Percentiles rank a stretch among this genome's conserved stretches.
Evolutionary conservation across 2,113 vertebrate genomes (phyloP).

Genomic region (Pholis gunnellus): DNA sequence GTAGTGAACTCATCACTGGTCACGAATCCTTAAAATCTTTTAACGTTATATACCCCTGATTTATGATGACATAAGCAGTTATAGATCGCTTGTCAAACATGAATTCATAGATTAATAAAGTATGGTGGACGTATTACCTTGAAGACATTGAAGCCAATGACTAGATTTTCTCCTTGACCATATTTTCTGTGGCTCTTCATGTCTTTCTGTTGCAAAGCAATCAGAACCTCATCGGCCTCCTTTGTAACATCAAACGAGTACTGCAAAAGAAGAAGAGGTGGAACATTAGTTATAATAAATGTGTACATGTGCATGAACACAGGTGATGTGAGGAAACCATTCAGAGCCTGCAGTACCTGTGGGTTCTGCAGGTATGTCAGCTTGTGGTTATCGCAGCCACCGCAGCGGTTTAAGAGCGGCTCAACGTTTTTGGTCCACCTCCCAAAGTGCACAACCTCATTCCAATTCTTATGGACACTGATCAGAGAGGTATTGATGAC

Average conservation of each 20-base stretch:
- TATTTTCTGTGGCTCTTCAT: slow-evolving; percentile 85
- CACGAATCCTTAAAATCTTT: not conserved
- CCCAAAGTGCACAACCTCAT: slow-evolving; percentile 85
- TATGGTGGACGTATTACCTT: slow-evolving; percentile 82
- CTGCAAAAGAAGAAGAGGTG: slow-evolving; percentile 71
- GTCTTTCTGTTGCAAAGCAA: slow-evolving; percentile 93
- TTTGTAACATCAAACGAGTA: slow-evolving; percentile 92
- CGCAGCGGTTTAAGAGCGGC: slow-evolving; percentile 89
- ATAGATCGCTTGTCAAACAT: not conserved
- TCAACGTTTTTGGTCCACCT: slow-evolving; percentile 88
- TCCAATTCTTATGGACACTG: slow-evolving; percentile 90
- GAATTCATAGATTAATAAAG: not conserved
- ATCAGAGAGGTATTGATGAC: slow-evolving; percentile 91
- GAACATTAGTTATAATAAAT: not conserved
- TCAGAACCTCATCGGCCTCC: slow-evolving; percentile 87
- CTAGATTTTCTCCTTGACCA: slow-evolving; percentile 89
- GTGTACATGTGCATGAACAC: not conserved
- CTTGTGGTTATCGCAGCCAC: slow-evolving; percentile 92
- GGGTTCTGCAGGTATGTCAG: slow-evolving; percentile 95
- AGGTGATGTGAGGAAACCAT: not conserved
- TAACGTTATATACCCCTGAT: not conserved
- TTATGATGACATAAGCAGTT: not conserved
- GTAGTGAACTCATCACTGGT: not conserved
- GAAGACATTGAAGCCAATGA: slow-evolving; percentile 89
- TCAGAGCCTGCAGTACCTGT: slow-evolving; percentile 83